Conservation (phyloP, 2,888 invertebrate species). For the Hedychridium roseum region DNA sequence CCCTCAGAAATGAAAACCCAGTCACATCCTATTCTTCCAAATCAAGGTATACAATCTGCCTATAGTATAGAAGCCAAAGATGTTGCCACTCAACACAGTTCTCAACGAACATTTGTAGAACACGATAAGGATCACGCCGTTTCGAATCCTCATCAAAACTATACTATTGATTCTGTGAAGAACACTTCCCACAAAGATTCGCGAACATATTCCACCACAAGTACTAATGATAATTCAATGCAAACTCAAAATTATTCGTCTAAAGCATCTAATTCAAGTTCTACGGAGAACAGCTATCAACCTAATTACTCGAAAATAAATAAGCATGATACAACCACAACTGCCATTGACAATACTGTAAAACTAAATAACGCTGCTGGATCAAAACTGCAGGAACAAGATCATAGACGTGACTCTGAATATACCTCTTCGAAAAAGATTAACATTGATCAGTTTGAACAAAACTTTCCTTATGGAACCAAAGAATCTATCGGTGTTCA, state of each 20-base stretch:
- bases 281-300: conserved; percentile 28
- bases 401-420: conserved; percentile 22
- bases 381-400: conserved; percentile 28
- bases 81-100: conserved; percentile 14
- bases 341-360: conserved; percentile 7
- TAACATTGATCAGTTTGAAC: conserved; percentile 35
- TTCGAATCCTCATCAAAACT: conserved; percentile 33
- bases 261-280: conserved; percentile 16
- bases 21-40: conserved; percentile 29
- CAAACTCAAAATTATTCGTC: conserved; percentile 27
- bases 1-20: conserved; percentile 34
- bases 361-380: conserved; percentile 24
- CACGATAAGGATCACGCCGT: conserved; percentile 33
- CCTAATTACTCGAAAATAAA: conserved; percentile 28
- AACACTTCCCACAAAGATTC: conserved; percentile 29
- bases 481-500: conserved; percentile 27
- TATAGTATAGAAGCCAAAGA: conserved; percentile 29
- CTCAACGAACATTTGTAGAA: conserved; percentile 24
- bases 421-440: conserved; percentile 33
- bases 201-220: conserved; percentile 17
- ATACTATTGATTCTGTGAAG: conserved; percentile 24
- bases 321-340: conserved; percentile 24
- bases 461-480: conserved; percentile 31
- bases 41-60: conserved; percentile 27
- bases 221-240: conserved; percentile 2